A percentile compares a stretch with the other conserved stretches of the same genome.
phyloP scores from a whole-genome alignment of 1,140 invertebrate genomes.

The Agrypnia vestita region DNA sequence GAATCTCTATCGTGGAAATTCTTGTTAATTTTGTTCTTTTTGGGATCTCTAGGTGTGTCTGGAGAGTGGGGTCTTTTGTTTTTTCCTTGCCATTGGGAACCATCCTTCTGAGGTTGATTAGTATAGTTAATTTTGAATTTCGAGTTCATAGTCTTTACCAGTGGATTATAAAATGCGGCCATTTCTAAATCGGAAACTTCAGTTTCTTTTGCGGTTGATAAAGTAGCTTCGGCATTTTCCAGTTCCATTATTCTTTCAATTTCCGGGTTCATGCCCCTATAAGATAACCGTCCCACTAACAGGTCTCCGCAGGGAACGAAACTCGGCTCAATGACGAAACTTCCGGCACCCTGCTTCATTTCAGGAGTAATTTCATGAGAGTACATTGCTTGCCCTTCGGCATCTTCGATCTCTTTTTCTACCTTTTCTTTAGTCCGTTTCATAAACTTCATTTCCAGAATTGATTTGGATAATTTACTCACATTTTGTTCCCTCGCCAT shows the following conservation, averaged over 20 bases:
- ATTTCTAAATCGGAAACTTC: conserved; percentile 84
- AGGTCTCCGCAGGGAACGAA: conserved; percentile 83
- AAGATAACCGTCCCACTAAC: conserved; percentile 87
- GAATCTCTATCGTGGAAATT: conserved; percentile 1
- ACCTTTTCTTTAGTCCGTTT: conserved; percentile 88
- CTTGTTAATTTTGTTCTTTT: conserved; percentile 38
- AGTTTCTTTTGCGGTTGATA: conserved; percentile 60
- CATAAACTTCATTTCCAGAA: conserved; percentile 92
- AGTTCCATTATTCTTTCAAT: conserved; percentile 84
- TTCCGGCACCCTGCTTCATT: conserved; percentile 74
- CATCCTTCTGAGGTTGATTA: background rate
- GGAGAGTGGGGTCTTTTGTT: conserved; percentile 40
- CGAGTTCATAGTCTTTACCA: conserved; percentile 50
- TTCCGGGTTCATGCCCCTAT: conserved; percentile 91
- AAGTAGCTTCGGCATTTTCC: conserved; percentile 62
- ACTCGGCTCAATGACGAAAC: conserved; percentile 84
- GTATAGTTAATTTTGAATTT: conserved; percentile 51
- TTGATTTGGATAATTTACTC: conserved; percentile 77
- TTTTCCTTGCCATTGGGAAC: background rate
- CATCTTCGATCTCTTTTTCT: conserved; percentile 82
- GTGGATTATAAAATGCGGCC: conserved; percentile 68
- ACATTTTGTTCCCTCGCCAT: conserved; percentile 51
- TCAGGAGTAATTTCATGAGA: conserved; percentile 78
- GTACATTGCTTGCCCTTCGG: conserved; percentile 80
- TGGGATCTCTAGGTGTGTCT: conserved; percentile 13